Evolutionary conservation across 64 coral and sea anemone genomes (phyloP).

Genomic region (Orbicella faveolata): DNA sequence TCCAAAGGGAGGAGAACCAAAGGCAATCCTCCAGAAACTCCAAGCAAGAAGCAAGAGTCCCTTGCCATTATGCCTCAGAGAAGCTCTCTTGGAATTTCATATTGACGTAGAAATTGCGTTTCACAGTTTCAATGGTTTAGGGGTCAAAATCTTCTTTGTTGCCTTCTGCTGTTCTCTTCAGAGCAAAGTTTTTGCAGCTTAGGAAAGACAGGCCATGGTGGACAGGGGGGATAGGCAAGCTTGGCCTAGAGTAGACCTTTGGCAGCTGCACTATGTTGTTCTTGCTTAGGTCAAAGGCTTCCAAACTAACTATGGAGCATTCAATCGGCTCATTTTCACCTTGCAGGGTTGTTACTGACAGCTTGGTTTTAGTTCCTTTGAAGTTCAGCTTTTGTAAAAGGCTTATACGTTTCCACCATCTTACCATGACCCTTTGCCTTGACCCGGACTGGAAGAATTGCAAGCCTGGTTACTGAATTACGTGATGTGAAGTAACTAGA

Average conservation of each 20-base stretch:
- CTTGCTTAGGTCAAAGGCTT: slow-evolving; percentile 33
- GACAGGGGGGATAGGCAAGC: neutral
- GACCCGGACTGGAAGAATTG: neutral
- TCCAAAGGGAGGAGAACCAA: too few relatives aligned
- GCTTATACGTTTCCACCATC: slow-evolving; percentile 19
- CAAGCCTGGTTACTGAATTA: neutral
- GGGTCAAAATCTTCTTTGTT: too few relatives aligned
- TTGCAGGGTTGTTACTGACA: slow-evolving; percentile 41
- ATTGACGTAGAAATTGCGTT: too few relatives aligned
- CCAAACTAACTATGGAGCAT: slow-evolving; percentile 28
- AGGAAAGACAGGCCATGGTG: too few relatives aligned
- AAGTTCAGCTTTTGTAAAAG: slow-evolving; percentile 7
- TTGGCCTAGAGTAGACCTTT: slow-evolving; percentile 21
- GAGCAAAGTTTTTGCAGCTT: too few relatives aligned
- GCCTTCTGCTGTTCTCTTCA: too few relatives aligned
- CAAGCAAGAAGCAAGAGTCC: too few relatives aligned
- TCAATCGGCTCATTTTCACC: slow-evolving; percentile 12
- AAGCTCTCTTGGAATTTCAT: too few relatives aligned
- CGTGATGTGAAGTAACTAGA: neutral
- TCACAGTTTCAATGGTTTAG: too few relatives aligned
- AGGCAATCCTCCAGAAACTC: too few relatives aligned
- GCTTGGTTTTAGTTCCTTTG: slow-evolving; percentile 28
- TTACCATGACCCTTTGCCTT: neutral
- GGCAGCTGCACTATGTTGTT: slow-evolving; percentile 6
- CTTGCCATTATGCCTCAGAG: too few relatives aligned